Evolutionary conservation across 2,113 vertebrate genomes (phyloP).

Genomic region (Aldabrachelys gigantea): DNA sequence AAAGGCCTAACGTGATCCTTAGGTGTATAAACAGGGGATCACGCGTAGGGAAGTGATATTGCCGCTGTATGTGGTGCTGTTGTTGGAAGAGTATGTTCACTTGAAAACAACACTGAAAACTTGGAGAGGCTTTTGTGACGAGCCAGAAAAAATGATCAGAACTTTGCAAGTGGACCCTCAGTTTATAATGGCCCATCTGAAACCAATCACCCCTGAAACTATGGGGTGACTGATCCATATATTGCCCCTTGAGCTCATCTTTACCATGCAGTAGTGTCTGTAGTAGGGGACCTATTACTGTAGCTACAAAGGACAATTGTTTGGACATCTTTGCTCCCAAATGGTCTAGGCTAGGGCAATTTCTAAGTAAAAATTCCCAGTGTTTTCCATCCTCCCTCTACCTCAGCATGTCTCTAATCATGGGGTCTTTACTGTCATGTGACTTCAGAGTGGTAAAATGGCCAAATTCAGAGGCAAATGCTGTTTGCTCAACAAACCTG

Average conservation of each 20-base stretch:
- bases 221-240: not conserved
- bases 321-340: not conserved
- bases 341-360: not conserved
- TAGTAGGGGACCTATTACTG: fast-evolving
- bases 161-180: not conserved
- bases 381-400: not conserved
- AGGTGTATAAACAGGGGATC: not conserved
- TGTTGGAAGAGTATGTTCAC: not conserved
- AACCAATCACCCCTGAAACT: not conserved
- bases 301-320: not conserved
- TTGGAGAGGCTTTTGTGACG: not conserved
- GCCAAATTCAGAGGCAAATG: constrained; percentile 24
- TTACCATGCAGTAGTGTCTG: not conserved
- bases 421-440: constrained; percentile 46
- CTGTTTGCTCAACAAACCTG: not conserved
- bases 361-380: not conserved
- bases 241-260: not conserved
- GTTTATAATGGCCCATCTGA: not conserved
- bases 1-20: not conserved
- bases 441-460: constrained; percentile 35
- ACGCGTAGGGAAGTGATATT: not conserved
- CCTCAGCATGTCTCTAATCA: not conserved
- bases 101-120: not conserved
- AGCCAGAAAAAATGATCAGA: not conserved
- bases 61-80: not conserved